Conservation (phyloP, 2,888 invertebrate species). For the Argynnis bischoffii region DNA sequence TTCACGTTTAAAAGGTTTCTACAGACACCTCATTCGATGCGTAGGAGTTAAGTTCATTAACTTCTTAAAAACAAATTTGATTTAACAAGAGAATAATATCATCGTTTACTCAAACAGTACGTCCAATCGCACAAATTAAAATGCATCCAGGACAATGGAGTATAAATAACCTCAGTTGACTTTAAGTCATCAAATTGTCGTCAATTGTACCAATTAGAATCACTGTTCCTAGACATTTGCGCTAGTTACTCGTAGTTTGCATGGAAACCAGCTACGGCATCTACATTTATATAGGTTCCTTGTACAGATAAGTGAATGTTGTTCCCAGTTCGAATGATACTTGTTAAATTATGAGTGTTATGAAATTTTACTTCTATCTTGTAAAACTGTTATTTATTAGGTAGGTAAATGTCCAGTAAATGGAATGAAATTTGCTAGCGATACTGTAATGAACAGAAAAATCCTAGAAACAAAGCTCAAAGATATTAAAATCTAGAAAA, state of each 20-base stretch:
- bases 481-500: no score
- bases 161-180: conserved; percentile 26
- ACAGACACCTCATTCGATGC: background rate
- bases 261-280: conserved; percentile 25
- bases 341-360: no score
- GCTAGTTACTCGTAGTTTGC: conserved; percentile 21
- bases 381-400: no score
- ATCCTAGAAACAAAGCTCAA: no score
- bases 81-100: background rate
- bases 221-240: conserved; percentile 29
- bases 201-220: conserved; percentile 41
- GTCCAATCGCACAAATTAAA: conserved; percentile 30
- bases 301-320: no score
- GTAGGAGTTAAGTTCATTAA: conserved; percentile 5
- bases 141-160: conserved; percentile 31
- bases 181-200: conserved; percentile 33
- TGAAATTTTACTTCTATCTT: no score
- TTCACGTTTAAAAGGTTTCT: background rate
- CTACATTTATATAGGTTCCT: background rate
- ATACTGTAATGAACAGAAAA: no score
- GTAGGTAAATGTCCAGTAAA: no score
- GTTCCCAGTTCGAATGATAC: no score
- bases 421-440: no score
- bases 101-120: background rate
- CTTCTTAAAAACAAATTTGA: background rate